Base-by-base conservation (phyloP, 2,888 invertebrate genomes). In the Tachystola acroxantha region DNA sequence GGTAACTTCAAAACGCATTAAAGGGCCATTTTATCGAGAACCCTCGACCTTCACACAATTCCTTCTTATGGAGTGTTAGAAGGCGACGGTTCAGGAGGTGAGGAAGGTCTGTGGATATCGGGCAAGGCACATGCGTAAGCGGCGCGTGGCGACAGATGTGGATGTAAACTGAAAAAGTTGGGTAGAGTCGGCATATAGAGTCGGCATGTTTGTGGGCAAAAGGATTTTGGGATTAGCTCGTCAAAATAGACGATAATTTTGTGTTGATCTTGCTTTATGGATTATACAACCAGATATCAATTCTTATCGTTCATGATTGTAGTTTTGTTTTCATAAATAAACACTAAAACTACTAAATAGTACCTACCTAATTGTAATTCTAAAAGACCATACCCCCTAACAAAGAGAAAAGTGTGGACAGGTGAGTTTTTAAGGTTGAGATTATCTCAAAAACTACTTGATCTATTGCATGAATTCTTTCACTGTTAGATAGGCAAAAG, bases 71-170 rank as follows among this genome's bases (percentile, higher is more conserved):
- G 34, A 36, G 37, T 42, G 31, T 25, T 43, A 43, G 36, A 28
- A 19, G 27, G 36, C 24, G 14, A 33, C 20, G 31, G 36, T 26
- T 12, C 34, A 38, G 45, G 46, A 50, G 40, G 46, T 42, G 46
- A 43, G 49, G 50, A 35, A 57, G 73, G 46, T 67, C 73, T 60
- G 7, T 31, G 37, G 36, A 48, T 30, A 53, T 45, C 73, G 74
- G 77, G 53, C 41, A 40, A 39, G 42, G 44, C 50, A 45, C 44
- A 58, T 48, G 56, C 66, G 69, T 66, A 69, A 70, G 67, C 76
- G 65, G 64, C 67, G 64, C 67, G 74, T 66, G 81, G 76, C 71
- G 82, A 84, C 84, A 81, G 80, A 84, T 81, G 82, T 75, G 70
- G 62, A 68, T 65, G 69, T 77, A 72, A 72, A 79, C 76, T 70